Percentiles rank a stretch among this genome's conserved stretches.
These are phyloP conservation scores for Megaceryle torquata DNA, from an alignment of 2,113 vertebrate genomes.

Conservation along the genomic window DNA sequence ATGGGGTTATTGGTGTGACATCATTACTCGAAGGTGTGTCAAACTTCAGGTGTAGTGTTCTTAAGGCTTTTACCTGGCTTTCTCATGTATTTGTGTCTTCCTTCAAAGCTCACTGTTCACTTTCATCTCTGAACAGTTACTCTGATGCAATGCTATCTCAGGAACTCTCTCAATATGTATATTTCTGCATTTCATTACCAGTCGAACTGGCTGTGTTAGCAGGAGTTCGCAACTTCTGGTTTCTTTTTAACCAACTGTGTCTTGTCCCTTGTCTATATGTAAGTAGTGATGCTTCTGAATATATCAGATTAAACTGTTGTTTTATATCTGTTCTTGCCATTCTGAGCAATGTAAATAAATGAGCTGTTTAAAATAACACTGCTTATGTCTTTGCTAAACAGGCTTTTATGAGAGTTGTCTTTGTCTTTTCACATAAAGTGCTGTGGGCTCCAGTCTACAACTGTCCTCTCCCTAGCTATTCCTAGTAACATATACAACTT, in stretches of 20 bases:
- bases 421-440: background rate
- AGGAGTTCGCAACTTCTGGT: background rate
- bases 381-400: constrained; percentile 34
- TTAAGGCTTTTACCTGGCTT: background rate
- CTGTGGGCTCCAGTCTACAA: background rate
- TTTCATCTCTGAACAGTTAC: background rate
- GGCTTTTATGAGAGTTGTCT: background rate
- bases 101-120: background rate
- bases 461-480: background rate
- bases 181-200: constrained; percentile 47
- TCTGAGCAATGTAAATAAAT: constrained; percentile 79
- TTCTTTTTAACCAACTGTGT: constrained; percentile 18
- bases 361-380: constrained; percentile 65
- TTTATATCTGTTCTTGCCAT: constrained; percentile 51
- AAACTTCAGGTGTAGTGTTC: background rate
- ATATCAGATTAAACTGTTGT: constrained; percentile 43
- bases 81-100: background rate
- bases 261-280: constrained; percentile 32
- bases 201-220: background rate
- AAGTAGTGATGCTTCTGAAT: constrained; percentile 40
- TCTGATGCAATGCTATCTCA: constrained; percentile 18
- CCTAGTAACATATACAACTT: background rate
- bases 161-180: constrained; percentile 40
- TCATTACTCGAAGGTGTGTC: background rate
- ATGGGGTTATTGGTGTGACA: background rate